Percentiles rank a stretch among this genome's conserved stretches.
Conservation (phyloP, 92 coral and sea anemone species). For the Muricea muricata region DNA sequence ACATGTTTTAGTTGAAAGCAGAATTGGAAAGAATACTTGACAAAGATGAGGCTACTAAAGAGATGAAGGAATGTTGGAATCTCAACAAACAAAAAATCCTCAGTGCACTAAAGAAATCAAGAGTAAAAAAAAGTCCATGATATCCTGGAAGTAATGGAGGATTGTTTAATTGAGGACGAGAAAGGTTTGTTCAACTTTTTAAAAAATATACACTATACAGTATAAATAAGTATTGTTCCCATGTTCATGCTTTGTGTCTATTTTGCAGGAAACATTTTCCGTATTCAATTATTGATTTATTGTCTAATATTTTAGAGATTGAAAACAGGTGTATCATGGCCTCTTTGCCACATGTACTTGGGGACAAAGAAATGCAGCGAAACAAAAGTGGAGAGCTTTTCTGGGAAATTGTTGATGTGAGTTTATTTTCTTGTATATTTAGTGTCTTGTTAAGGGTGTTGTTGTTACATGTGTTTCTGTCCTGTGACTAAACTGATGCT, state of each 20-base stretch:
- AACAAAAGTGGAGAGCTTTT: no score
- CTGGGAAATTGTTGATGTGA: no score
- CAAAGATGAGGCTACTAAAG: slow-evolving; percentile 40
- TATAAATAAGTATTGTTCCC: no score
- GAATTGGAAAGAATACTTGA: slow-evolving; percentile 58
- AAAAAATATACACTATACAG: no score
- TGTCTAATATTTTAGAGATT: not conserved
- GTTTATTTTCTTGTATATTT: no score
- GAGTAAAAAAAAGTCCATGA: slow-evolving; percentile 17
- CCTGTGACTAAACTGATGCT: no score
- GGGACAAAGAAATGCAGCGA: not conserved
- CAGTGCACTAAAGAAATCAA: slow-evolving; percentile 29
- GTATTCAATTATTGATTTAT: not conserved
- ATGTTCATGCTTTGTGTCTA: no score
- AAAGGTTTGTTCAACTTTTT: not conserved
- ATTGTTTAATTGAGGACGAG: slow-evolving; percentile 41
- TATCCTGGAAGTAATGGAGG: slow-evolving; percentile 32
- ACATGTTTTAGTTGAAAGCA: slow-evolving; percentile 53
- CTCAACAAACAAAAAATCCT: slow-evolving; percentile 40
- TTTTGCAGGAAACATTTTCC: no score
- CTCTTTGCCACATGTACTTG: not conserved
- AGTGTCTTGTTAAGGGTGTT: no score
- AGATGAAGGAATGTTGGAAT: slow-evolving; percentile 45
- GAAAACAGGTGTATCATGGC: slow-evolving; percentile 14
- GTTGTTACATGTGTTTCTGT: no score